These are phyloP conservation scores for Sminthurinus signatus DNA, from an alignment of 1,140 invertebrate genomes.

Conservation along the genomic window DNA sequence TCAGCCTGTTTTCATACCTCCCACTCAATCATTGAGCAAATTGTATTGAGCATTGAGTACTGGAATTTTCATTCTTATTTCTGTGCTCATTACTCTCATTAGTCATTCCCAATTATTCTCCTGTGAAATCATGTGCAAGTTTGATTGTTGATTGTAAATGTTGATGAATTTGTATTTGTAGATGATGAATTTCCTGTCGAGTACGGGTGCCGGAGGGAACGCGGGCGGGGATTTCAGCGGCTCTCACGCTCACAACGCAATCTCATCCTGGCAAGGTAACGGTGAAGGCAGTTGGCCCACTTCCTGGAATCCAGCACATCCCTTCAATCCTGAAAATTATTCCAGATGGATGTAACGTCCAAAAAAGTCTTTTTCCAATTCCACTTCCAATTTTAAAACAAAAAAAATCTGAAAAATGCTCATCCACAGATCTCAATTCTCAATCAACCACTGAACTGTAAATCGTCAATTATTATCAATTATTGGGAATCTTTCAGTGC, in stretches of 20 bases:
- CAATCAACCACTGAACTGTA: too few species aligned
- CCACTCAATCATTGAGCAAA: too few species aligned
- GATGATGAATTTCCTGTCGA: constrained; percentile 39
- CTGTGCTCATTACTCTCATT: too few species aligned
- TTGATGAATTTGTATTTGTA: not conserved
- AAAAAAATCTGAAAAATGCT: too few species aligned
- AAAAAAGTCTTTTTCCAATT: too few species aligned
- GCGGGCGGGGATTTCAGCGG: constrained; percentile 8
- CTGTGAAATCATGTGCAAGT: not conserved
- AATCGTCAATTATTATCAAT: too few species aligned
- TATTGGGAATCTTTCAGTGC: too few species aligned
- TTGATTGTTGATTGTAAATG: not conserved
- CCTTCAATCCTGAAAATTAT: constrained; percentile 39
- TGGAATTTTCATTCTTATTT: too few species aligned
- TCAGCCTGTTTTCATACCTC: too few species aligned
- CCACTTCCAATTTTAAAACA: too few species aligned
- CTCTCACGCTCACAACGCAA: constrained; percentile 2
- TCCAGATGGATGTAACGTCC: constrained; percentile 34
- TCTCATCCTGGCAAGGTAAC: constrained; percentile 23
- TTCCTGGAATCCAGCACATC: constrained; percentile 39
- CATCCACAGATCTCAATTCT: too few species aligned
- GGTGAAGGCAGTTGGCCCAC: constrained; percentile 24
- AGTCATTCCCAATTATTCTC: not conserved
- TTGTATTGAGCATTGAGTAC: too few species aligned
- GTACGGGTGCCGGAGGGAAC: not conserved